Evolutionary conservation across 2,113 vertebrate genomes (phyloP).

Genomic region (Herpailurus yagouaroundi): DNA sequence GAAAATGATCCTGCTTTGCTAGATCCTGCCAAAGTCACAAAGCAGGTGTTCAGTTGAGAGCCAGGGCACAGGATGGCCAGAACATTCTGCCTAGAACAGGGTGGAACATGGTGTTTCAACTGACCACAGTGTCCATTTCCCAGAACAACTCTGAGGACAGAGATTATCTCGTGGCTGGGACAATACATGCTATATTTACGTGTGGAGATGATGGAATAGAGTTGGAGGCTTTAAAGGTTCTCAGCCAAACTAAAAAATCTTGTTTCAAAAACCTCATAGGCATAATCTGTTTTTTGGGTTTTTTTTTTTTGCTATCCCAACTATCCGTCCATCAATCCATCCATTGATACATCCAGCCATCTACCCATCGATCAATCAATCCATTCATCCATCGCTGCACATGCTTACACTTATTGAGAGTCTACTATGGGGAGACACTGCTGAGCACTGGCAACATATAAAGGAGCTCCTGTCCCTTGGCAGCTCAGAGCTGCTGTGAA

Average conservation of each 20-base stretch:
- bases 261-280: not conserved
- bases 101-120: not conserved
- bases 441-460: not conserved
- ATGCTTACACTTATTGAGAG: not conserved
- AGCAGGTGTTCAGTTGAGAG: not conserved
- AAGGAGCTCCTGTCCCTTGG: not conserved
- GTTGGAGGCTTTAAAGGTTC: not conserved
- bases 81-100: not conserved
- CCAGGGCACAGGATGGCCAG: not conserved
- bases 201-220: not conserved
- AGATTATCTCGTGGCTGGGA: not conserved
- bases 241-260: not conserved
- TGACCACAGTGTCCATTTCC: not conserved
- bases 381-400: too few species aligned
- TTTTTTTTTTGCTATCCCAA: not conserved
- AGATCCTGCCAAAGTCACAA: not conserved
- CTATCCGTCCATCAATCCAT: not conserved
- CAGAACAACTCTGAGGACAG: not conserved
- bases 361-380: not conserved
- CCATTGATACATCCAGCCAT: not conserved
- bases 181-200: not conserved
- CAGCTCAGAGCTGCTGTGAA: not conserved
- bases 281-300: not conserved
- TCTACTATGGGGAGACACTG: not conserved
- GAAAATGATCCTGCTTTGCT: not conserved